A percentile compares a stretch with the other conserved stretches of the same genome.
Conservation (phyloP, 2,113 vertebrate species). For the Cyphomyrus plagiostoma region DNA sequence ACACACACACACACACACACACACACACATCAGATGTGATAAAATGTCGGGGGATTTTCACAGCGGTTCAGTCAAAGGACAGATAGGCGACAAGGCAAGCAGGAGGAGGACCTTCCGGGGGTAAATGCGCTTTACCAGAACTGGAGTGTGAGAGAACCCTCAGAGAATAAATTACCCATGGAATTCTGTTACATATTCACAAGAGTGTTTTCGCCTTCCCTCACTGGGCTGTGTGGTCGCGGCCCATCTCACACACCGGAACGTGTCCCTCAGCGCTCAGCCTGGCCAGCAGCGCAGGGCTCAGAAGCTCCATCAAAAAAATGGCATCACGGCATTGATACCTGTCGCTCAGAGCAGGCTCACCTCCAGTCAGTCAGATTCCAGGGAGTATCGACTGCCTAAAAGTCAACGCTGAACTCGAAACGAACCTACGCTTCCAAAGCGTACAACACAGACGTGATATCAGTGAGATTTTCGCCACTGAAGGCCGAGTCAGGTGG, state of each 20-base stretch:
- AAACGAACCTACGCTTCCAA: neutral
- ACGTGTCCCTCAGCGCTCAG: neutral
- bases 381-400: neutral
- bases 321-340: neutral
- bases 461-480: neutral
- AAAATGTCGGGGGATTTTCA: neutral
- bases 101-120: neutral
- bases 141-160: neutral
- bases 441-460: neutral
- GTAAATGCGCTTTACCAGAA: neutral
- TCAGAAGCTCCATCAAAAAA: neutral
- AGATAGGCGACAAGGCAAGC: neutral
- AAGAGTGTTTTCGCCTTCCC: neutral
- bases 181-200: neutral
- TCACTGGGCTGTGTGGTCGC: neutral
- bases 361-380: neutral
- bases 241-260: neutral
- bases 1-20: neutral
- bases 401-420: neutral
- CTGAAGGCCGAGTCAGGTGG: neutral
- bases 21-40: neutral
- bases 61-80: neutral
- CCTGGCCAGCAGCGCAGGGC: neutral
- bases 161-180: neutral
- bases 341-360: neutral